Base-by-base conservation (phyloP, 1,140 invertebrate species). In the Aculops lycopersici region DNA sequence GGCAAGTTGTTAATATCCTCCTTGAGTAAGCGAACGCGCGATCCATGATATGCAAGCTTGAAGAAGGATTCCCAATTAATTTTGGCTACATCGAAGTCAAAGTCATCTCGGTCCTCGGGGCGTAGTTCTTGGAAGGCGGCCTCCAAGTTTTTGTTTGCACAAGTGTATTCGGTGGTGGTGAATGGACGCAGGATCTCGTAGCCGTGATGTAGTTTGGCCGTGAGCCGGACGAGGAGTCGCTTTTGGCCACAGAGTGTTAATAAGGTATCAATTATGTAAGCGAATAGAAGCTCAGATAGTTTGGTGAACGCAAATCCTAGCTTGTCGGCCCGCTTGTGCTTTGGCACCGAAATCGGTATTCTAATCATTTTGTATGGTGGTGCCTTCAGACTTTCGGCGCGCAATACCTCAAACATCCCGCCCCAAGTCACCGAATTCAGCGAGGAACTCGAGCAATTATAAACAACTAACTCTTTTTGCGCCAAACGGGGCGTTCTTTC, bases 121-220 rank as follows among this genome's bases (percentile, higher is more conserved):
- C 8, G 8, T 31, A 31, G 24, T n/a, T 31, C 24, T n/a, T 31
- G 8, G 24, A 8, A 31, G 8, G 24, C 24, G 8, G 24, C 24
- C 24, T 67, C 48, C 21, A 74, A 62, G 43, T 80, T 78, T 1
- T 65, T 54, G 45, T 79, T 79, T 17, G 57, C 50, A 50, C 84
- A 86, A 3, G 61, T 58, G 78, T 79, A 88, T 51, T 78, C 64
- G 45, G 75, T 67, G 0, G 61, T 66, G 0, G 74, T 64, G 49
- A 81, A 90, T 49, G 71, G 74, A 31, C 68, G 59, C 2, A 88
- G 49, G 3, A 72, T 74, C 4, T 58, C 57, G 20, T 72, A 71
- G 0, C 75, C 72, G 24, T 68, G 68, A 48, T 70, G 72, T 3
- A 86, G 65, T 45, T 71, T 70, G n/a, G 71, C n/a, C n/a, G 24